These are phyloP conservation scores for Ardeotis arabs DNA, from an alignment of 2,113 vertebrate genomes.

Conservation along the genomic window DNA sequence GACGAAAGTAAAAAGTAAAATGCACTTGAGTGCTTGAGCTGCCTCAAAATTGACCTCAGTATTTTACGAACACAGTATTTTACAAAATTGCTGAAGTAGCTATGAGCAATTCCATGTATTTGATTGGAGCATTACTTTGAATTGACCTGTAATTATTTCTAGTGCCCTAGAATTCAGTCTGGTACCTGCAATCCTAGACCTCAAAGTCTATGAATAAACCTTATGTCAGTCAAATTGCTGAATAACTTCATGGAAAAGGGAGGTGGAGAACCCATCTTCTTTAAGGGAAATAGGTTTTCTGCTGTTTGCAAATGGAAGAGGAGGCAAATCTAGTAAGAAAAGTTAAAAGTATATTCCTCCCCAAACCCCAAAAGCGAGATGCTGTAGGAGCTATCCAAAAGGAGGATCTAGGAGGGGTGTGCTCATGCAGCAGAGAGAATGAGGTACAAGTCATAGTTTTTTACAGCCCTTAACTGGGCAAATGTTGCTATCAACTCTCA, in stretches of 20 bases:
- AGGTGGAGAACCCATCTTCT: not conserved
- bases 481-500: not conserved
- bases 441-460: not conserved
- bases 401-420: not conserved
- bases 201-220: not conserved
- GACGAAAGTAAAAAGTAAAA: not conserved
- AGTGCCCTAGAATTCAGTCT: not conserved
- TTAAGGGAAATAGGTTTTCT: not conserved
- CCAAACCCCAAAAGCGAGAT: not conserved
- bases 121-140: not conserved
- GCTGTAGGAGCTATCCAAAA: not conserved
- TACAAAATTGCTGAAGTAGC: not conserved
- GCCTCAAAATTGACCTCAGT: not conserved
- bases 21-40: not conserved
- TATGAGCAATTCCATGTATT: not conserved
- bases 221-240: not conserved
- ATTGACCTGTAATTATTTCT: not conserved
- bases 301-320: not conserved
- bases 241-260: not conserved
- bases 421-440: not conserved
- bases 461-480: not conserved
- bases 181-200: not conserved
- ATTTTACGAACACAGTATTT: not conserved
- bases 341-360: not conserved
- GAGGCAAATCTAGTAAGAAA: not conserved